phyloP scores from a whole-genome alignment of 92 coral and sea anemone genomes.

The Zoanthus sociatus region DNA sequence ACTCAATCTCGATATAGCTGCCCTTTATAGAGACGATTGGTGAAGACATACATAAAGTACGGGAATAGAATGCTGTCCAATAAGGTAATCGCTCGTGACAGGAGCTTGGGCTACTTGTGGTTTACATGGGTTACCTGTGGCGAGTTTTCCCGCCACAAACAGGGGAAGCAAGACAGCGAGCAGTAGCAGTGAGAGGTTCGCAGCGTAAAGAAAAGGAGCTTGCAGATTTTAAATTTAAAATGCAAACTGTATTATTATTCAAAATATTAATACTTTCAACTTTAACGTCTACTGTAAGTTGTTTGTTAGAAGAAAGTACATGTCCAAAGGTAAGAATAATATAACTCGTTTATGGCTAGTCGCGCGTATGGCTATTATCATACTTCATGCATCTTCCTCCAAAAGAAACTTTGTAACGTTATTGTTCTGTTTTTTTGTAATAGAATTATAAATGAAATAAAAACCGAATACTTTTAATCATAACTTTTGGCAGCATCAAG shows the following conservation, averaged over 20 bases:
- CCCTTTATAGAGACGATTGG: no score
- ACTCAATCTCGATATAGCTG: no score
- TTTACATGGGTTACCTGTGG: no score
- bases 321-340: slow-evolving; percentile 27
- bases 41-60: no score
- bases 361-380: no score
- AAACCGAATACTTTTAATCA: neutral
- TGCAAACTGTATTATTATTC: neutral
- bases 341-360: neutral
- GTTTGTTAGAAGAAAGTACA: neutral
- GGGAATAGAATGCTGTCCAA: no score
- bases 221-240: neutral
- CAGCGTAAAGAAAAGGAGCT: neutral
- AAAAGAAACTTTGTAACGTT: neutral
- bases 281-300: neutral
- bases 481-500: slow-evolving; percentile 67
- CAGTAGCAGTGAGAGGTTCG: neutral
- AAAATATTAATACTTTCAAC: neutral
- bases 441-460: neutral
- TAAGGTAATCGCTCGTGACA: no score
- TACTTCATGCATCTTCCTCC: neutral
- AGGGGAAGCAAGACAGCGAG: no score
- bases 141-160: no score
- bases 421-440: neutral
- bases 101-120: no score